A percentile compares a stretch with the other conserved stretches of the same genome.
These are phyloP conservation scores for Andrena minutula DNA, from an alignment of 2,888 invertebrate species.

Conservation along the genomic window DNA sequence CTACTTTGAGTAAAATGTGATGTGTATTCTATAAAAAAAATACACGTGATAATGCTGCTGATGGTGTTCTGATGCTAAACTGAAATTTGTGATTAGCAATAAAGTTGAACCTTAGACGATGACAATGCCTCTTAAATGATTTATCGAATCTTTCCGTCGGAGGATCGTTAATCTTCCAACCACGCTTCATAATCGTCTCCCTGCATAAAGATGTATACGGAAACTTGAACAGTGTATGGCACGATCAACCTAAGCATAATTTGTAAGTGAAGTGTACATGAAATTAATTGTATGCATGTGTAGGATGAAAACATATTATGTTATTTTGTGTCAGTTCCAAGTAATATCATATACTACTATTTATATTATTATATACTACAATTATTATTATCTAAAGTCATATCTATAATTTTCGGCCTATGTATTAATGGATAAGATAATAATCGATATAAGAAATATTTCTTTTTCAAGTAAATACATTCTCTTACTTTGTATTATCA, in stretches of 20 bases:
- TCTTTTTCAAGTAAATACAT: no score
- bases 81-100: slow-evolving; percentile 63
- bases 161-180: slow-evolving; percentile 76
- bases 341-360: no score
- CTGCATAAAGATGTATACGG: slow-evolving; percentile 66
- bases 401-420: no score
- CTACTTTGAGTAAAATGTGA: neutral
- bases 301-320: no score
- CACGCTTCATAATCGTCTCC: slow-evolving; percentile 66
- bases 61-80: neutral
- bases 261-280: slow-evolving; percentile 4
- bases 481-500: no score
- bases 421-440: no score
- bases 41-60: neutral
- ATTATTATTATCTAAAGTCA: no score
- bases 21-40: neutral
- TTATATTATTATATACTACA: no score
- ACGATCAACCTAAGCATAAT: slow-evolving; percentile 8
- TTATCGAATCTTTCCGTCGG: slow-evolving; percentile 75
- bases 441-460: no score
- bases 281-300: slow-evolving; percentile 5
- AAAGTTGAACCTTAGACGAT: slow-evolving; percentile 68
- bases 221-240: slow-evolving; percentile 22
- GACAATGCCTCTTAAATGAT: slow-evolving; percentile 74
- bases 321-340: no score